Base-by-base conservation (phyloP, 2,797 vertebrate genomes). In the Glossophaga mutica region DNA sequence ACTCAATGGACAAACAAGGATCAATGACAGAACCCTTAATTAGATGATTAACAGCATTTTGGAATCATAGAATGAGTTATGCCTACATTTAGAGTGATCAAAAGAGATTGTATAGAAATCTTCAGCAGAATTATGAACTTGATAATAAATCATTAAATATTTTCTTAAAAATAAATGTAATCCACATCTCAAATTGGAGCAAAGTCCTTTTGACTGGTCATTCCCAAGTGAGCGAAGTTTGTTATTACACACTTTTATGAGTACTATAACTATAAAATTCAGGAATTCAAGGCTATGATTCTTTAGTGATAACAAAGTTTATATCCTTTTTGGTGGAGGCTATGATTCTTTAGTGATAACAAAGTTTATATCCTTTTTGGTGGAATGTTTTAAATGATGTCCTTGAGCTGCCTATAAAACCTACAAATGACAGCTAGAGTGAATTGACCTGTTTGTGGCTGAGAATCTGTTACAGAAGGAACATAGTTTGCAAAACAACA, bases 231-330 rank as follows among this genome's bases (percentile, higher is more conserved):
- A 96, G 67, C 65, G 71, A 77, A 67, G 92, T 96, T 94, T 92
- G 52, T 94, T 95, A 96, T 95, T 94, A 96, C 93, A 86, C 37
- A 68, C 2, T 91, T 97, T 97, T 97, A 97, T 97, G 92, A 97
- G 96, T 91, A 52, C 89, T 87, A 94, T 95, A 96, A 94, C 93
- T 95, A 89, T 97, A 96, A 96, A 97, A 82, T 91, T 85, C 95
- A 96, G 76, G 88, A 95, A 97, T 96, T 65, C 87, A 96, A 96
- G 94, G 94, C 86, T 90, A 57, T 76, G 73, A 94, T 93, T 91
- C 87, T 70, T 90, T 46, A 67, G 21, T 1, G 29, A 18, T 65
- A 85, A 87, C 81, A 79, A 91, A 87, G 86, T 96, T 92, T 94
- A 91, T 96, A 91, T 78, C 42, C 92, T 93, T 88, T 94, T 77